phyloP scores from a whole-genome alignment of 2,888 invertebrate species.

The Candidula unifasciata region DNA sequence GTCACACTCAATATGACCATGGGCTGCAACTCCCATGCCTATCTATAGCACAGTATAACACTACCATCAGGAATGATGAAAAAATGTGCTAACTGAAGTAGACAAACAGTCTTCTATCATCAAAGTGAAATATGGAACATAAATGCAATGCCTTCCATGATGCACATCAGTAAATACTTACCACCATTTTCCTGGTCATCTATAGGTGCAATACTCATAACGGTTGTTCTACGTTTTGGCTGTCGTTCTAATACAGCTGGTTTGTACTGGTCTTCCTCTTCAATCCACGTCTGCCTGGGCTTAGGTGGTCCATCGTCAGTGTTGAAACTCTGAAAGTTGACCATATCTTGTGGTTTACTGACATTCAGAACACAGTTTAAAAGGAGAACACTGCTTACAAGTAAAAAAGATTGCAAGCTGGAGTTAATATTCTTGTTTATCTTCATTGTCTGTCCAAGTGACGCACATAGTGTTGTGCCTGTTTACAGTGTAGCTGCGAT shows the following conservation, averaged over 20 bases:
- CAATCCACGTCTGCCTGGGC: conserved; percentile 67
- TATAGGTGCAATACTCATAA: conserved; percentile 3
- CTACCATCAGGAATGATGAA: too few relatives aligned
- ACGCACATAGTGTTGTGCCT: not conserved
- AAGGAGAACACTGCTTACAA: not conserved
- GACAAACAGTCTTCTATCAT: too few relatives aligned
- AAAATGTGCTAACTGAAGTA: too few relatives aligned
- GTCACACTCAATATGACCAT: too few relatives aligned
- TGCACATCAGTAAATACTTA: conserved; percentile 16
- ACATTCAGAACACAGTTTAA: not conserved
- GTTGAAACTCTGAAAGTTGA: conserved; percentile 31
- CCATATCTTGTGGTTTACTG: not conserved
- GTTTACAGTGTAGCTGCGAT: too few relatives aligned
- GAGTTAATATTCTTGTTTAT: too few relatives aligned
- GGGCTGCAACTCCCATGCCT: too few relatives aligned
- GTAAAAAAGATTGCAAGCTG: too few relatives aligned
- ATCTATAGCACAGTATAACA: too few relatives aligned
- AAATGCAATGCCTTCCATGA: too few relatives aligned
- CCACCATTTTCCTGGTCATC: conserved; percentile 34
- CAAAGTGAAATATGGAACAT: too few relatives aligned
- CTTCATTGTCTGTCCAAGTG: too few relatives aligned
- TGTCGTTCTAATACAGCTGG: conserved; percentile 19
- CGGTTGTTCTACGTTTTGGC: conserved; percentile 50
- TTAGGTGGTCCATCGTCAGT: conserved; percentile 65
- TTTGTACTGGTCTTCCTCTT: conserved; percentile 56